phyloP scores from a whole-genome alignment of 1,140 invertebrate genomes.

The Microplitis mediator region DNA sequence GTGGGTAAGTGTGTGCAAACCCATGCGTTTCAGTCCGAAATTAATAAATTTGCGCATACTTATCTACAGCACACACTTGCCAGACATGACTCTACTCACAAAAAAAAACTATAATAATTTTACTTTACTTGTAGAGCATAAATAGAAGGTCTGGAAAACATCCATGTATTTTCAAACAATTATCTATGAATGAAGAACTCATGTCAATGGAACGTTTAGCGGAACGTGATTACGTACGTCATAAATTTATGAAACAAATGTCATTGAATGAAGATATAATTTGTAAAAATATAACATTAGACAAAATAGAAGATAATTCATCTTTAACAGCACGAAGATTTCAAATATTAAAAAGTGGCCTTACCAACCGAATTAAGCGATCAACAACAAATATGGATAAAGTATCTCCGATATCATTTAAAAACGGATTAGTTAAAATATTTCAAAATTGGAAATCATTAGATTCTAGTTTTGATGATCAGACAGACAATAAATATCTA shows the following conservation, averaged over 20 bases:
- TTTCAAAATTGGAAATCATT: constrained; percentile 75
- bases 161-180: constrained; percentile 79
- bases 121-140: background rate
- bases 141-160: constrained; percentile 49
- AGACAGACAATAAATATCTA: constrained; percentile 32
- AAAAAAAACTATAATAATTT: background rate
- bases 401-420: constrained; percentile 70
- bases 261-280: constrained; percentile 87
- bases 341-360: constrained; percentile 82
- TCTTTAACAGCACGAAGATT: constrained; percentile 78
- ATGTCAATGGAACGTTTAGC: constrained; percentile 81
- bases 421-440: constrained; percentile 75
- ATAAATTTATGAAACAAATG: constrained; percentile 87
- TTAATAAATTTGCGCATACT: too few species aligned
- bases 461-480: constrained; percentile 47
- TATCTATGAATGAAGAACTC: constrained; percentile 86
- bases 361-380: constrained; percentile 79
- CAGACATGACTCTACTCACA: background rate
- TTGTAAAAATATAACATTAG: constrained; percentile 73
- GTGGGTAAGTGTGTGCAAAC: too few species aligned
- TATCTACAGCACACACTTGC: too few species aligned
- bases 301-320: constrained; percentile 75
- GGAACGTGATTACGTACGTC: constrained; percentile 82
- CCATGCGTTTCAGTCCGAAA: too few species aligned
- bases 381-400: constrained; percentile 81